Evolutionary conservation across 2,797 vertebrate genomes (phyloP).

Genomic region (Hylomyscus alleni): DNA sequence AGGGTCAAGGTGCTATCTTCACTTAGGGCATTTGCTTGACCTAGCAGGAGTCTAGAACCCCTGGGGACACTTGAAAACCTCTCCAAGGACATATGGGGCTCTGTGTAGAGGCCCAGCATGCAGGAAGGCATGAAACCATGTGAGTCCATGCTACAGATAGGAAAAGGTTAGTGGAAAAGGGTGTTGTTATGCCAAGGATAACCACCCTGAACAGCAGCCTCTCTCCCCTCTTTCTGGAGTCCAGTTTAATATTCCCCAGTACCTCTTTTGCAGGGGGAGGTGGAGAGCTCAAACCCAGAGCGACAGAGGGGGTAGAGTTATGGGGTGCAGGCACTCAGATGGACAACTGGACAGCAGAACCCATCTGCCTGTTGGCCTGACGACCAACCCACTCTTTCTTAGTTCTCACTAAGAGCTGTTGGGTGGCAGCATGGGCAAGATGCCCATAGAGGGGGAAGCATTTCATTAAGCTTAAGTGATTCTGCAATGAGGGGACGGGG

Average conservation of each 20-base stretch:
- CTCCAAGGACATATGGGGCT: constrained; percentile 25
- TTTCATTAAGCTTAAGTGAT: constrained; percentile 83
- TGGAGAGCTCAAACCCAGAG: background rate
- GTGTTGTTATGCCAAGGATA: background rate
- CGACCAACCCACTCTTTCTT: constrained; percentile 71
- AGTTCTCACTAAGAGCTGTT: constrained; percentile 75
- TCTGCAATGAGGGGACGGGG: constrained; percentile 65
- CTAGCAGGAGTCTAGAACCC: constrained; percentile 1
- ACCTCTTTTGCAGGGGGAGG: background rate
- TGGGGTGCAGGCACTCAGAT: background rate
- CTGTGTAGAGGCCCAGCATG: background rate
- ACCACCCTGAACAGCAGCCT: constrained; percentile 8
- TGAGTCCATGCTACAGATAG: background rate
- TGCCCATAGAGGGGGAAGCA: constrained; percentile 76
- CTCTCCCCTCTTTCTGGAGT: background rate
- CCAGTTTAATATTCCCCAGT: background rate
- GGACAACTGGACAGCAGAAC: constrained; percentile 47
- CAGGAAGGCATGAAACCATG: background rate
- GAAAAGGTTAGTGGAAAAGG: background rate
- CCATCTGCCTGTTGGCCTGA: constrained; percentile 71
- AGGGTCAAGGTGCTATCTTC: constrained; percentile 26
- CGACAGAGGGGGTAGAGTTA: background rate
- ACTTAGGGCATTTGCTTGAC: background rate
- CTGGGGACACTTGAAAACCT: constrained; percentile 5
- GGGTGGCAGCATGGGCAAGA: constrained; percentile 74